Evolutionary conservation across 2,113 vertebrate genomes (phyloP).

Genomic region (Felis catus): DNA sequence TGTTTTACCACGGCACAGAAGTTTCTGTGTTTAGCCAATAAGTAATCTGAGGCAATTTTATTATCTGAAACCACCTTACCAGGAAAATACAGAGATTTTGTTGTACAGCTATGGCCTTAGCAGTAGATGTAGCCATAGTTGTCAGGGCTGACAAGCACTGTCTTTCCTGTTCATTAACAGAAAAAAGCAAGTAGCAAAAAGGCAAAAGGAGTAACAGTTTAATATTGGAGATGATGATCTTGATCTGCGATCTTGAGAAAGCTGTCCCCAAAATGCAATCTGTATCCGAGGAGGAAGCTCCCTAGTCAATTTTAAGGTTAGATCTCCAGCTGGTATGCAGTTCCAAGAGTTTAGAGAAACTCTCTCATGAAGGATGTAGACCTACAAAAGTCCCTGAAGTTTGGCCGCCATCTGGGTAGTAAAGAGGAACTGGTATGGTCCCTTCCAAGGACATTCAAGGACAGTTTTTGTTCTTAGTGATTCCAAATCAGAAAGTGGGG

Average conservation of each 20-base stretch:
- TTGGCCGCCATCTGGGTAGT: not conserved
- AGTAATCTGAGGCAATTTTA: not conserved
- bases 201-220: not conserved
- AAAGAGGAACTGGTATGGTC: not conserved
- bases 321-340: not conserved
- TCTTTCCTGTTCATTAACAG: not conserved
- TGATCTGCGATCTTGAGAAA: not conserved
- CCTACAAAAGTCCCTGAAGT: not conserved
- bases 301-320: not conserved
- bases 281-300: not conserved
- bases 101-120: not conserved
- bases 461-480: not conserved
- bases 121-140: not conserved
- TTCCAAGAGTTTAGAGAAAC: not conserved
- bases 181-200: not conserved
- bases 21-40: not conserved
- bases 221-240: not conserved
- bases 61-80: not conserved
- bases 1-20: not conserved
- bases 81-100: not conserved
- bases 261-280: not conserved
- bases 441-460: not conserved
- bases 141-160: not conserved
- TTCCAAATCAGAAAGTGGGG: not conserved
- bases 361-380: not conserved